These are phyloP conservation scores for Merops nubicus DNA, from an alignment of 2,113 vertebrate genomes.

Conservation along the genomic window DNA sequence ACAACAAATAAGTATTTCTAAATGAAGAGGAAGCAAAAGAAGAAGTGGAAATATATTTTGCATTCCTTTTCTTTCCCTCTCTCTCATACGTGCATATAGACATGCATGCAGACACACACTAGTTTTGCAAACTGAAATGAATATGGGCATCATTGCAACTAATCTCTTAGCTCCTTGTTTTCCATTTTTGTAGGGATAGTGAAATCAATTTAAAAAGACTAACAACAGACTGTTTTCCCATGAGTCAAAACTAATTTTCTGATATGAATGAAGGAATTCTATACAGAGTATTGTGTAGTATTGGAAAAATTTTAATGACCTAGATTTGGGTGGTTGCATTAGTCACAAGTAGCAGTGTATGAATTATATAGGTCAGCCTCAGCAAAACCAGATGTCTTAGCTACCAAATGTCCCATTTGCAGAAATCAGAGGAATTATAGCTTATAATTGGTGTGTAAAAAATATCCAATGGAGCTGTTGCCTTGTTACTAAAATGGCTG, in stretches of 20 bases:
- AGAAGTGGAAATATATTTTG: background rate
- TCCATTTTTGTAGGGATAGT: conserved; percentile 21
- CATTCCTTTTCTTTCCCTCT: background rate
- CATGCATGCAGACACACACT: background rate
- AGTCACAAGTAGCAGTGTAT: background rate
- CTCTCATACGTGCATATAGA: background rate
- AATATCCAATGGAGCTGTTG: background rate
- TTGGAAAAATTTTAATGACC: conserved; percentile 9
- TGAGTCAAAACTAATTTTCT: conserved; percentile 52
- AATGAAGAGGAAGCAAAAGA: background rate
- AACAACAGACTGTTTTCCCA: background rate
- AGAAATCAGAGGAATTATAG: background rate
- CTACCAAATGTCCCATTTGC: background rate
- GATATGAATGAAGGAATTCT: conserved; percentile 1
- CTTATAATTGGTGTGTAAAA: background rate
- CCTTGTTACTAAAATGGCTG: background rate
- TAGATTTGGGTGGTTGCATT: background rate
- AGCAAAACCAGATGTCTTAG: background rate
- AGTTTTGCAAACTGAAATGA: conserved; percentile 4
- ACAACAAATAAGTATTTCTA: background rate
- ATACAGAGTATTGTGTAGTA: background rate
- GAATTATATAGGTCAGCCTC: background rate
- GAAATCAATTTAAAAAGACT: conserved; percentile 12
- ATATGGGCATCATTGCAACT: background rate
- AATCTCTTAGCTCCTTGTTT: background rate